Conservation (phyloP, 2,113 vertebrate species). For the Rousettus leschenaultii region DNA sequence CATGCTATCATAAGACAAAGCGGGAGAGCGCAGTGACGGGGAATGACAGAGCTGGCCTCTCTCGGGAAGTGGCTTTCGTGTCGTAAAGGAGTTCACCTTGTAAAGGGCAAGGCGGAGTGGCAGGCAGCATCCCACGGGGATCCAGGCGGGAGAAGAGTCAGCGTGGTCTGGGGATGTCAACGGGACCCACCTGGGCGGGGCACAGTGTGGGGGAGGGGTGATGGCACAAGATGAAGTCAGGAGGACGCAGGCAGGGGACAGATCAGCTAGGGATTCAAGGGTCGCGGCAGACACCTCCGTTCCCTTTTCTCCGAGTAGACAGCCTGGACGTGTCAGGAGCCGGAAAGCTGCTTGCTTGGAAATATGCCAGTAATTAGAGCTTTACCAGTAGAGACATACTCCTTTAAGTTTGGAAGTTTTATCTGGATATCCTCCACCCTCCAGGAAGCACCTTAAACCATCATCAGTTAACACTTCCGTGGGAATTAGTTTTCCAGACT, state of each 20-base stretch:
- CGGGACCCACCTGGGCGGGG: not conserved
- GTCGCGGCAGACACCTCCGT: too few relatives aligned
- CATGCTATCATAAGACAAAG: not conserved
- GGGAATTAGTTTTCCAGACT: not conserved
- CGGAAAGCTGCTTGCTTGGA: not conserved
- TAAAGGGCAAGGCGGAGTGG: not conserved
- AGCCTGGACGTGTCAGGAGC: not conserved
- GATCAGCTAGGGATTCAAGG: not conserved
- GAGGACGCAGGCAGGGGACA: not conserved
- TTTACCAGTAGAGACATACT: not conserved
- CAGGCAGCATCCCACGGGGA: not conserved
- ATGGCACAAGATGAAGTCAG: not conserved
- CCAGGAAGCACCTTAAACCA: not conserved
- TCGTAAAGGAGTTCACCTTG: not conserved
- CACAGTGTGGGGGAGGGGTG: rapidly evolving
- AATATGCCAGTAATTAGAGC: not conserved
- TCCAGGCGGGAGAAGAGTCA: not conserved
- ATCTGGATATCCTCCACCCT: not conserved
- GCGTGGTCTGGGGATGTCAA: not conserved
- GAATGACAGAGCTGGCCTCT: not conserved
- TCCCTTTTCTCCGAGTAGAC: not conserved
- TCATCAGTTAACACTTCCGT: not conserved
- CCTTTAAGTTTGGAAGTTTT: not conserved
- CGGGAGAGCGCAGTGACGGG: not conserved
- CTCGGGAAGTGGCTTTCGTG: not conserved